These are phyloP conservation scores for Coelogynopora nodosa DNA, from an alignment of 2,888 invertebrate species.

Conservation along the genomic window DNA sequence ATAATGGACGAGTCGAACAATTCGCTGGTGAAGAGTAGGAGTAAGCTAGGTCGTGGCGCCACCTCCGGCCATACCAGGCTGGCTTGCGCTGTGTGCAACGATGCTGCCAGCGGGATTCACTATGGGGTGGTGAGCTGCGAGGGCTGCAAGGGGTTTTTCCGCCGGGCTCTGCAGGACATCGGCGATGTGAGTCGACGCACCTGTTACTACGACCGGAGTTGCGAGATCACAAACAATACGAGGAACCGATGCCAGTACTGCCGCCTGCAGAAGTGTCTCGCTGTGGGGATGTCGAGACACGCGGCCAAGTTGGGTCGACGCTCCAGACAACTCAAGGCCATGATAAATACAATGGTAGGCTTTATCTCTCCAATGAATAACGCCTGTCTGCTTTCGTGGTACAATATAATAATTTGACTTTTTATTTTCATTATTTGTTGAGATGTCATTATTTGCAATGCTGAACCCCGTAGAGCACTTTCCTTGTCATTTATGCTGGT, in stretches of 20 bases:
- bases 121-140: constrained; percentile 43
- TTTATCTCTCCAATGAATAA: too few relatives aligned
- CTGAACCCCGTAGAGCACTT: too few relatives aligned
- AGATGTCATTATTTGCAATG: too few relatives aligned
- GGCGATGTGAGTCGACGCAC: constrained; percentile 60
- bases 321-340: neutral
- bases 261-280: constrained; percentile 57
- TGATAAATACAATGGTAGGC: neutral
- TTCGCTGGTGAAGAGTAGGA: neutral
- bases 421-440: too few relatives aligned
- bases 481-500: too few relatives aligned
- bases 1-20: neutral
- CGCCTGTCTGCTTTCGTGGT: too few relatives aligned
- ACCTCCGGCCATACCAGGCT: too few relatives aligned
- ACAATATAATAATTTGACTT: too few relatives aligned
- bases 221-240: constrained; percentile 59
- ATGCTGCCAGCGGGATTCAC: constrained; percentile 35
- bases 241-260: constrained; percentile 58
- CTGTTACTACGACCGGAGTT: constrained; percentile 61
- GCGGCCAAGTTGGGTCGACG: constrained; percentile 61
- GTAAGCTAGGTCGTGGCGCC: too few relatives aligned
- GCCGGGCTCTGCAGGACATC: constrained; percentile 46
- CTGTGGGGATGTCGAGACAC: constrained; percentile 59
- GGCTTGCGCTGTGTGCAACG: constrained; percentile 13
- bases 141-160: constrained; percentile 42